phyloP scores from a whole-genome alignment of 2,888 invertebrate species.

The Leptinotarsa haldemani region DNA sequence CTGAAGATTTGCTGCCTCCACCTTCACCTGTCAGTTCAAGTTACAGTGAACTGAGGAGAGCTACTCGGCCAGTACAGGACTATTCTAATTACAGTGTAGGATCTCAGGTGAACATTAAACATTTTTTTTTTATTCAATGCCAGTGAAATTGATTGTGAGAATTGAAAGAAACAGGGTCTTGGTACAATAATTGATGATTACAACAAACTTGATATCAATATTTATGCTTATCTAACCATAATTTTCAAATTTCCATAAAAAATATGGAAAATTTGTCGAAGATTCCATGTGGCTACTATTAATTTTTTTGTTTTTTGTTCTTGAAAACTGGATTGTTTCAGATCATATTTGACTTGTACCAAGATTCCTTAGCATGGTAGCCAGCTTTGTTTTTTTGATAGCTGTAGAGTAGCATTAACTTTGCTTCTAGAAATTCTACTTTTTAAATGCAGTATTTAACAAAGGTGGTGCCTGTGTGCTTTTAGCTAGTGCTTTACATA shows the following conservation, averaged over 20 bases:
- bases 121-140: neutral
- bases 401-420: too few species aligned
- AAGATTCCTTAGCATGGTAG: neutral
- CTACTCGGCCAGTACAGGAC: constrained; percentile 73
- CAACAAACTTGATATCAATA: neutral
- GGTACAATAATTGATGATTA: neutral
- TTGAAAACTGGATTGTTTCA: neutral
- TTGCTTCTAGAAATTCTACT: too few species aligned
- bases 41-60: constrained; percentile 86
- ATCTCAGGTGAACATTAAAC: constrained; percentile 70
- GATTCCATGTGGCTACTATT: neutral
- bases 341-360: neutral
- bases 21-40: constrained; percentile 92
- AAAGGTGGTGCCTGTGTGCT: constrained; percentile 10
- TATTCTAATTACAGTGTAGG: constrained; percentile 75
- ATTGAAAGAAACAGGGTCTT: neutral
- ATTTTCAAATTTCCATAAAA: too few species aligned
- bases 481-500: neutral
- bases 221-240: too few species aligned
- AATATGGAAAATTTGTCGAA: too few species aligned
- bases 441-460: neutral
- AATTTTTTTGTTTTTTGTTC: neutral
- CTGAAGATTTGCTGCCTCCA: constrained; percentile 79
- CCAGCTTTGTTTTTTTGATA: constrained; percentile 1
- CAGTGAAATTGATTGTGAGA: neutral